Conservation (phyloP, 2,113 vertebrate genomes). For the Dasyornis broadbenti region DNA sequence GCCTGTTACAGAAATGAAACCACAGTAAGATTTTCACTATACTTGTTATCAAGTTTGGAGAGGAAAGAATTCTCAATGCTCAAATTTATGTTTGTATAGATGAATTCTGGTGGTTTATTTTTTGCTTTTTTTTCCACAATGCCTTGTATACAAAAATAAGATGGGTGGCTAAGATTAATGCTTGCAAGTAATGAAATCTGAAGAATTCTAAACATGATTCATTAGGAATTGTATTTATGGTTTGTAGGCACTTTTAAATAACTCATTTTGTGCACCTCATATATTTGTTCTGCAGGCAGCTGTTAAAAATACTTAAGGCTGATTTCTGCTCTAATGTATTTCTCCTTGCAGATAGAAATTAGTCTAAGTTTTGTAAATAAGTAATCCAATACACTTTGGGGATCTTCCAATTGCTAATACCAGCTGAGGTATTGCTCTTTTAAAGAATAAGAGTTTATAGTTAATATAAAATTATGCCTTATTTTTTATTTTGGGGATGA, state of each 20-base stretch:
- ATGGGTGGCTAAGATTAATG: background rate
- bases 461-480: background rate
- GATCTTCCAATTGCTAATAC: background rate
- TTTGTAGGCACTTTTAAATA: background rate
- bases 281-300: background rate
- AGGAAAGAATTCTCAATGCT: background rate
- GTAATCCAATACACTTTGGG: background rate
- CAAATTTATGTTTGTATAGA: background rate
- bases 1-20: background rate
- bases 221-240: background rate
- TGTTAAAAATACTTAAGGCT: background rate
- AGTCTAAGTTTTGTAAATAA: constrained; percentile 7
- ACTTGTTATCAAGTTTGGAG: background rate
- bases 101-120: background rate
- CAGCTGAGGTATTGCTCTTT: background rate
- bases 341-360: background rate
- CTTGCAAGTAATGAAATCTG: background rate
- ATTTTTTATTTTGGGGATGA: background rate
- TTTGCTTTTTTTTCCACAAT: background rate
- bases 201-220: background rate
- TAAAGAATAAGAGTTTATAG: background rate
- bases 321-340: background rate
- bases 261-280: background rate
- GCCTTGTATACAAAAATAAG: background rate
- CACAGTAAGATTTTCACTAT: background rate